Conservation (phyloP, 1,140 invertebrate genomes). For the Aphaenogaster ashmeadi region DNA sequence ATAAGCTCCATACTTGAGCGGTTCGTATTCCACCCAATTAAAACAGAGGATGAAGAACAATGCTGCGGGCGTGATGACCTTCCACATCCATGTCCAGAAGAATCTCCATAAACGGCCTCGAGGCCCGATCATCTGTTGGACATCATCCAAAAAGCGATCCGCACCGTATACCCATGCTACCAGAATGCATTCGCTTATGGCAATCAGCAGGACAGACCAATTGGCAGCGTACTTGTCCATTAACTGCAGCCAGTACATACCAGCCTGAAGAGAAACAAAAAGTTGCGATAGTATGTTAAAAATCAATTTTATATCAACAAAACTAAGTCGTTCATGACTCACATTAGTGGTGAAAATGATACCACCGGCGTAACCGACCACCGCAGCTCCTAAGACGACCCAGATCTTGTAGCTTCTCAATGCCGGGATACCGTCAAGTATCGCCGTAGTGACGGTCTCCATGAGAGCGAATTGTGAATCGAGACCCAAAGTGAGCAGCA, state of each 20-base stretch:
- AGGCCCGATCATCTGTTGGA: conserved; percentile 93
- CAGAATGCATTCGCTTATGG: conserved; percentile 92
- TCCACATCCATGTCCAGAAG: conserved; percentile 95
- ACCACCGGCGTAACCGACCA: conserved; percentile 92
- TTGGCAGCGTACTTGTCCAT: conserved; percentile 96
- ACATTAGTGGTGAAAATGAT: conserved; percentile 93
- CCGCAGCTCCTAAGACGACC: conserved; percentile 90
- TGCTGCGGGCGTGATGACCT: conserved; percentile 92
- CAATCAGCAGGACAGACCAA: conserved; percentile 94
- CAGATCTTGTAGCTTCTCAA: conserved; percentile 91
- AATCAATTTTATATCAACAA: neutral
- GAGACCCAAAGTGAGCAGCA: conserved; percentile 92
- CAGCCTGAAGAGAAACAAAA: conserved; percentile 88
- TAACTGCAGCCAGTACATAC: conserved; percentile 94
- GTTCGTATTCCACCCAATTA: conserved; percentile 94
- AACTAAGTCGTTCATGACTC: conserved; percentile 77
- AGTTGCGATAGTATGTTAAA: conserved; percentile 14
- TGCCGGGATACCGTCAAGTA: conserved; percentile 92
- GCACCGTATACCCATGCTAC: conserved; percentile 95
- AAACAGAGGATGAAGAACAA: conserved; percentile 93
- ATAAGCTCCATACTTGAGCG: conserved; percentile 91
- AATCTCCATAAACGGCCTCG: conserved; percentile 91
- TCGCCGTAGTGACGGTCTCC: conserved; percentile 94
- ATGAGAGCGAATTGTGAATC: conserved; percentile 94
- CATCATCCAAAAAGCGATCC: conserved; percentile 93